Base-by-base conservation (phyloP, 2,888 invertebrate species). In the Noctua comes region DNA sequence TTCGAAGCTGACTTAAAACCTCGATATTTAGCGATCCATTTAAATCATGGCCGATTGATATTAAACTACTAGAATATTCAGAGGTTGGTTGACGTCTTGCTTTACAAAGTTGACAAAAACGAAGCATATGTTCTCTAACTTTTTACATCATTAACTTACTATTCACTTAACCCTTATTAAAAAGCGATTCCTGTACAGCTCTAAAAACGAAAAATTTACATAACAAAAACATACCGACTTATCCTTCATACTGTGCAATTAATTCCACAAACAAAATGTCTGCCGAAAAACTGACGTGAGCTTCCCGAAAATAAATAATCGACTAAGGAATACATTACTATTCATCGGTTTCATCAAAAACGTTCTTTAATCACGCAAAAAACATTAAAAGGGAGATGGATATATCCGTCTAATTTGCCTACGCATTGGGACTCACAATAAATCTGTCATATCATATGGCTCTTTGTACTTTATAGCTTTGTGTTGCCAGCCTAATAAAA, bases 351-450 rank as follows among this genome's bases (percentile, higher is more conserved):
- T 92, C 79, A 89, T 90, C 90, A 91, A 91, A 93, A 91, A 91
- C 88, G 69, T 73, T 86, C 75, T 87, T 87, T 88, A 86, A 84
- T 87, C 88, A 81, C 77, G 86, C 92, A 95, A 94, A 92, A 92
- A 93, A 86, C 80, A 79, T 86, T 89, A 91, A 90, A 88, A 91
- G 59, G 76, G 86, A 94, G 96, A 96, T 96, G 95, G 96, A 96
- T 94, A 96, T 96, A 96, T 96, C 96, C 96, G 93, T 93, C 96
- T 96, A 96, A 96, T 96, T 96, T 96, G 95, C 93, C 94, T 95
- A 92, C 91, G 88, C 91, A 90, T 91, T 90, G 89, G 88, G 80
- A 89, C 89, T 88, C 88, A 92, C 94, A 95, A 95, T 96, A 95
- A 96, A 95, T 95, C 95, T 95, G 96, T 96, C 96, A 96, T 96